Base-by-base conservation (phyloP, 2,113 vertebrate species). In the Seriola aureovittata region DNA sequence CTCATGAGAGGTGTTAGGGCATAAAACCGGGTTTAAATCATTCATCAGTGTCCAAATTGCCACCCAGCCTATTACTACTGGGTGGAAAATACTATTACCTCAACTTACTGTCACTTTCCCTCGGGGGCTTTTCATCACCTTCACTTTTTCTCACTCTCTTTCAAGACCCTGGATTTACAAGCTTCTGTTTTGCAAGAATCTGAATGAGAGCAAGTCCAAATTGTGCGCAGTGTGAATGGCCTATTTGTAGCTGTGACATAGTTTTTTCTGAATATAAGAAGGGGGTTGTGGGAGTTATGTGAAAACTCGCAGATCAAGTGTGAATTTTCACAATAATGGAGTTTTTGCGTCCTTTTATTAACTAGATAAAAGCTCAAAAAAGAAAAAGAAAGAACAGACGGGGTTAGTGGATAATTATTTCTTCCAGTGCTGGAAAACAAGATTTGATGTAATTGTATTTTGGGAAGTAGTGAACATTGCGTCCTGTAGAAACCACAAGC, bases 191-290 rank as follows among this genome's bases (percentile, higher is more conserved):
- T 44, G 16, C 34, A 9, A 70, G 13, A 48, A 71, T 70, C 48
- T 75, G 44, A 58, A 75, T 75, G 59, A 76, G 48, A 85, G 29
- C 16, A 13, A 59, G n/a, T 65, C 66, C n/a, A 68, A 62, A 16
- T 32, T 5, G 6, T 44, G 38, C 11, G 8, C 21, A n/a, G 32
- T 25, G 52, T n/a, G 62, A 52, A 54, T 11, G 0, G 46, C 58
- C 66, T 82, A 77, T 88, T 87, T 88, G 71, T 68, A 34, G 58
- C 48, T 23, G 69, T 60, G 55, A 78, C 50, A 74, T 65, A 71
- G 29, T 72, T 55, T 52, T 62, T 62, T 55, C 46, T 66, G 7
- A 88, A 19, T 88, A 68, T 17, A 25, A 54, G 38, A 65, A 23
- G 16, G 19, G 50, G 21, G 34, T 42, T 42, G 79, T 90, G 71